phyloP scores from a whole-genome alignment of 2,888 invertebrate genomes.

The Apamea sordens region DNA sequence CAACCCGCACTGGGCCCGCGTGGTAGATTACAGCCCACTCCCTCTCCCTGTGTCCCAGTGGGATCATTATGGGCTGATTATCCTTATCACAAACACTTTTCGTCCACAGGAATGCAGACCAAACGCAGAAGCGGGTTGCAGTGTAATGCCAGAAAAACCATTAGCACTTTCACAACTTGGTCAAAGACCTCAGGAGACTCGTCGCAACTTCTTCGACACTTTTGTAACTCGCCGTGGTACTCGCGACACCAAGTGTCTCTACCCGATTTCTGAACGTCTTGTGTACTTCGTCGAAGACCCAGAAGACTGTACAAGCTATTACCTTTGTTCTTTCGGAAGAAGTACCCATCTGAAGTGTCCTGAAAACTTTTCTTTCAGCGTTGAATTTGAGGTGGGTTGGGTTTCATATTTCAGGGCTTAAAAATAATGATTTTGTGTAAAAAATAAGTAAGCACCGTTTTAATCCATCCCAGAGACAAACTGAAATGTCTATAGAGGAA shows the following conservation, averaged over 20 bases:
- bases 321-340: conserved; percentile 36
- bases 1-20: no score
- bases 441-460: no score
- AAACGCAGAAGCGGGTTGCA: conserved; percentile 1
- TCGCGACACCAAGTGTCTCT: background rate
- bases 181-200: accelerated
- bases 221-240: no score
- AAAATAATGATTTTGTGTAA: background rate
- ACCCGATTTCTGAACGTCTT: background rate
- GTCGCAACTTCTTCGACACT: accelerated
- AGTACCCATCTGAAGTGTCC: conserved; percentile 18
- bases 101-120: conserved; percentile 18
- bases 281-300: conserved; percentile 19
- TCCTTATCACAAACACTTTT: background rate
- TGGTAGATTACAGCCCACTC: no score
- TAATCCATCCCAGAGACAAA: background rate
- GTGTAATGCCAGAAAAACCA: background rate
- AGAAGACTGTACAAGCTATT: conserved; percentile 42
- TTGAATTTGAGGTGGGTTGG: conserved; percentile 25
- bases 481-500: background rate
- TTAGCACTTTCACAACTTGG: background rate
- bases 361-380: conserved; percentile 23
- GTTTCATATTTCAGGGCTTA: background rate
- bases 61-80: background rate
- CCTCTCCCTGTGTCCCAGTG: background rate